Evolutionary conservation across 2,797 vertebrate genomes (phyloP).

Genomic region (Peromyscus melanophrys): DNA sequence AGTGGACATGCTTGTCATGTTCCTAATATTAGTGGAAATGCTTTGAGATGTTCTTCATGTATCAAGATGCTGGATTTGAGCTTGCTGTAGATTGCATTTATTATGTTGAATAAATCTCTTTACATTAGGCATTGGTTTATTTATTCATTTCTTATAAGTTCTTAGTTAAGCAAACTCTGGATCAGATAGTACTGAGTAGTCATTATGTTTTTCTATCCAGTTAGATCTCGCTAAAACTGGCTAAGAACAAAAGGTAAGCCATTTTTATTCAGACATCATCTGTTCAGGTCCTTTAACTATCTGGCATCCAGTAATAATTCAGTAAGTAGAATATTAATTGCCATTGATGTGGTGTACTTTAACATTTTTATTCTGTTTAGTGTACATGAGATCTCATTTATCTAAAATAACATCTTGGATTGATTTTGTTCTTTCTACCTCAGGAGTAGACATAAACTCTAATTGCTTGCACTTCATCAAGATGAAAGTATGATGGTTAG

Average conservation of each 20-base stretch:
- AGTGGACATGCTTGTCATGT: no score
- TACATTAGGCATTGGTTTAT: no score
- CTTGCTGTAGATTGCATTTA: no score
- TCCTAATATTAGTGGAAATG: no score
- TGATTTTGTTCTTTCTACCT: not conserved
- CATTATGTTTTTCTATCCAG: not conserved
- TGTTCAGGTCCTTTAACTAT: not conserved
- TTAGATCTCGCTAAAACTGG: not conserved
- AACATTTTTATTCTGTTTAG: not conserved
- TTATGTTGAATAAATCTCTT: no score
- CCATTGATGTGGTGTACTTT: no score
- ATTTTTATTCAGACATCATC: not conserved
- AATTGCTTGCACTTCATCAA: not conserved
- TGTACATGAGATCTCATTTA: not conserved
- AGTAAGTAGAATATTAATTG: not conserved
- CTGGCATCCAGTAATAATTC: not conserved
- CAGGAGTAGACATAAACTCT: not conserved
- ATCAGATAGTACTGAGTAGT: not conserved
- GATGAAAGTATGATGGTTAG: not conserved
- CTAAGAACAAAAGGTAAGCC: not conserved
- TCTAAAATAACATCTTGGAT: not conserved
- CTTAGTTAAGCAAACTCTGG: not conserved
- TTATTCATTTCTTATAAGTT: no score
- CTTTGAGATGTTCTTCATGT: no score
- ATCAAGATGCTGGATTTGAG: no score